phyloP scores from a whole-genome alignment of 2,113 vertebrate species.

The Chionomys nivalis region DNA sequence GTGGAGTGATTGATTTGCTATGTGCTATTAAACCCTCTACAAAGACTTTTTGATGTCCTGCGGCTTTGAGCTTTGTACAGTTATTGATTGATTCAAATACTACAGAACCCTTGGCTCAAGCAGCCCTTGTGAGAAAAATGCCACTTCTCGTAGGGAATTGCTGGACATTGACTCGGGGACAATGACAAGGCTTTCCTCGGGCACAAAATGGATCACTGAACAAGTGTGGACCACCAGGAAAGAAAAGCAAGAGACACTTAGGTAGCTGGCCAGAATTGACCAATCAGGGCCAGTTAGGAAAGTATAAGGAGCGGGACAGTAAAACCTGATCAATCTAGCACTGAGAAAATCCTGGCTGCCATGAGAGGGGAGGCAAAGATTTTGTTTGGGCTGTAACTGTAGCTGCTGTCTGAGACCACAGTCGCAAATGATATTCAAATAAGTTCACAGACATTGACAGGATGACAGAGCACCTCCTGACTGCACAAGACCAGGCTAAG shows the following conservation, averaged over 20 bases:
- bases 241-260: slow-evolving; percentile 66
- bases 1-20: slow-evolving; percentile 82
- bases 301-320: background rate
- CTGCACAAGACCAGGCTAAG: background rate
- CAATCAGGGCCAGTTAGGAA: background rate
- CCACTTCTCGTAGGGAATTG: slow-evolving; percentile 39
- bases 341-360: background rate
- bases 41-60: slow-evolving; percentile 79
- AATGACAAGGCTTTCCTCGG: slow-evolving; percentile 8
- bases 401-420: background rate
- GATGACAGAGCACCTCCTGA: background rate
- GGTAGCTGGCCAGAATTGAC: background rate
- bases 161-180: background rate
- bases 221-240: slow-evolving; percentile 47
- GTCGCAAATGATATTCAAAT: background rate
- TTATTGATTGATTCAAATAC: slow-evolving; percentile 81
- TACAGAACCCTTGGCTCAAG: slow-evolving; percentile 80
- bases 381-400: background rate
- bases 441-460: background rate
- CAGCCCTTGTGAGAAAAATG: slow-evolving; percentile 59
- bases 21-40: slow-evolving; percentile 81
- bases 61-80: slow-evolving; percentile 79
- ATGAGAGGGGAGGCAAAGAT: background rate
- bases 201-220: slow-evolving; percentile 24
- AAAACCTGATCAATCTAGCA: background rate